Evolutionary conservation across 30 jellyfish, hydroid and myxozoan species (phyloP).

Genomic region (Catostylus mosaicus): DNA sequence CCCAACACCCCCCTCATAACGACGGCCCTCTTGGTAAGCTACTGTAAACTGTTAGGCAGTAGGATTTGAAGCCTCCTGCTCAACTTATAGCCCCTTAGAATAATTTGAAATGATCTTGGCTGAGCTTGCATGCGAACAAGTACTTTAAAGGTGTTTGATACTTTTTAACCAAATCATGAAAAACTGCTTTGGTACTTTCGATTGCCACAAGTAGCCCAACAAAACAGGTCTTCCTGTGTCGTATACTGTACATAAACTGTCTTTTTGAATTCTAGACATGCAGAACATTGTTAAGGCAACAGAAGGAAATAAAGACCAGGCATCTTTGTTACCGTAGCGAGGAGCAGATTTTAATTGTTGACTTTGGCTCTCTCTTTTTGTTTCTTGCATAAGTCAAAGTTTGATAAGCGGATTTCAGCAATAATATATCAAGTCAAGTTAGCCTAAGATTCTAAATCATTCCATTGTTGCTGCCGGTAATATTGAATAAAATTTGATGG

Average conservation of each 20-base stretch:
- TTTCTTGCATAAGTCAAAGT: no score
- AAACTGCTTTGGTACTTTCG: slow-evolving; percentile 17
- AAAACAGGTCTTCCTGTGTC: slow-evolving; percentile 52
- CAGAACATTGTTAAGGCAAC: slow-evolving; percentile 18
- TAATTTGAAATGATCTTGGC: slow-evolving; percentile 77
- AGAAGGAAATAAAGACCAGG: slow-evolving; percentile 42
- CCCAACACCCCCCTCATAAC: no score
- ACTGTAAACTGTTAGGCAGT: slow-evolving; percentile 53
- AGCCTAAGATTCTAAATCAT: no score
- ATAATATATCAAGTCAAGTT: no score
- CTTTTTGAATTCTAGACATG: slow-evolving; percentile 46
- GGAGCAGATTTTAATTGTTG: slow-evolving; percentile 73
- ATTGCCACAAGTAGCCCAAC: slow-evolving; percentile 43
- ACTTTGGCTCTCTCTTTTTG: no score
- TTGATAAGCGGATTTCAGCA: no score
- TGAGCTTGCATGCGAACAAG: slow-evolving; percentile 63
- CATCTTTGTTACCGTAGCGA: slow-evolving; percentile 34
- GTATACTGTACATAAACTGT: slow-evolving; percentile 8
- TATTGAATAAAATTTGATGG: no score
- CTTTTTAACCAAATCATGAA: slow-evolving; percentile 23
- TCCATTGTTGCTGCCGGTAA: no score
- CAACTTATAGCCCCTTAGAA: slow-evolving; percentile 64
- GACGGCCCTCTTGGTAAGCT: no score
- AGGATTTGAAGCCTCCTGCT: slow-evolving; percentile 76
- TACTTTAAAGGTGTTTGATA: slow-evolving; percentile 49